These are phyloP conservation scores for Novumbra hubbsi DNA, from an alignment of 2,797 vertebrate genomes.

Conservation along the genomic window DNA sequence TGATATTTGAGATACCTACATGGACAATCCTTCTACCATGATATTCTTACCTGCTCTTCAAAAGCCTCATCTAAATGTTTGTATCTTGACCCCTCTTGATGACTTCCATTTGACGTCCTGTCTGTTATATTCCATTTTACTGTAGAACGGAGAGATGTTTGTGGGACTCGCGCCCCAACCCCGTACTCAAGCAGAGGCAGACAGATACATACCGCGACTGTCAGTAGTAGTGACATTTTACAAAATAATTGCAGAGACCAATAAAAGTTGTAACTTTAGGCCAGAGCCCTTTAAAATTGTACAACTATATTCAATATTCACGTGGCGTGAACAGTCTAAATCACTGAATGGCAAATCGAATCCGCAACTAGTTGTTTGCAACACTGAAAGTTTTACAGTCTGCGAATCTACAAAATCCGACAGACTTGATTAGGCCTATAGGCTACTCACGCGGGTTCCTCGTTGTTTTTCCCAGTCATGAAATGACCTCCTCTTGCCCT, in stretches of 20 bases:
- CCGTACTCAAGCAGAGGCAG: constrained; percentile 7
- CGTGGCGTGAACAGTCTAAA: background rate
- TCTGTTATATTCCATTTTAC: constrained; percentile 7
- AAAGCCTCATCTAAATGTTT: constrained; percentile 46
- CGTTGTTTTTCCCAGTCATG: background rate
- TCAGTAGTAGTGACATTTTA: constrained; percentile 16
- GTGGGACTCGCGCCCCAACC: background rate
- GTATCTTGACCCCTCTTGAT: constrained; percentile 3
- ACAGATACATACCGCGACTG: background rate
- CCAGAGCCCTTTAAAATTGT: too few species aligned
- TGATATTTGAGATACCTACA: background rate
- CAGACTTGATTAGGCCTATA: background rate
- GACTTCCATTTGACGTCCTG: constrained; percentile 2
- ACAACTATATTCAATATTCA: background rate
- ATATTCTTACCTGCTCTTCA: constrained; percentile 51
- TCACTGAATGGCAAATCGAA: background rate
- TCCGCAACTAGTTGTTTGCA: background rate
- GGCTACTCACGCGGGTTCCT: background rate
- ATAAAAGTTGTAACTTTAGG: background rate
- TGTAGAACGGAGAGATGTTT: background rate
- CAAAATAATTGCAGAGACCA: background rate
- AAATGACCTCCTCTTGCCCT: background rate
- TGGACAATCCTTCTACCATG: background rate
- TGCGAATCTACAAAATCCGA: background rate
- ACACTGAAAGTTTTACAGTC: background rate